These are phyloP conservation scores for Andrena bucephala DNA, from an alignment of 2,888 invertebrate genomes.

Conservation along the genomic window DNA sequence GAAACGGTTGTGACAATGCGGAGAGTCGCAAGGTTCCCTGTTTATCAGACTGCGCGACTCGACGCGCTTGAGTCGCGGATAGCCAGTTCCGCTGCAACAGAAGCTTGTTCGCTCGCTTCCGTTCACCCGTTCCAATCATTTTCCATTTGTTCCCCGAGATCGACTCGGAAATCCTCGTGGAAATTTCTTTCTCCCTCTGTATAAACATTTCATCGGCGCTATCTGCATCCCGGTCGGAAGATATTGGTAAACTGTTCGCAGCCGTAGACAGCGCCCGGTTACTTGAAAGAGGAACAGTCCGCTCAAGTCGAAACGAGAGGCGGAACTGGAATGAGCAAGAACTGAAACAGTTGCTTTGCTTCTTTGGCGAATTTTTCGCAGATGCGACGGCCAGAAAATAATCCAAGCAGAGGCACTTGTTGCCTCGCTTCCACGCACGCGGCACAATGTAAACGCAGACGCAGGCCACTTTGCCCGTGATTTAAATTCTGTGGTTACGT, in stretches of 20 bases:
- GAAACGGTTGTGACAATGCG: no score
- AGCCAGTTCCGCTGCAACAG: slow-evolving; percentile 2
- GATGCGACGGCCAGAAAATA: not conserved
- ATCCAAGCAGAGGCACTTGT: slow-evolving; percentile 17
- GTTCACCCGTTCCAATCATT: not conserved
- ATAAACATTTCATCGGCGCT: slow-evolving; percentile 10
- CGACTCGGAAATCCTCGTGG: not conserved
- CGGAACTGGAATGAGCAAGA: not conserved
- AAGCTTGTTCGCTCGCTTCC: not conserved
- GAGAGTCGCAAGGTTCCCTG: not conserved
- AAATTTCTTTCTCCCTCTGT: not conserved
- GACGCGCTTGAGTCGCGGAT: slow-evolving; percentile 16
- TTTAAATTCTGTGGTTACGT: not conserved
- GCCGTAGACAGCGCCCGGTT: not conserved
- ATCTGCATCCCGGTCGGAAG: not conserved
- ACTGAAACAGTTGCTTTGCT: slow-evolving; percentile 3
- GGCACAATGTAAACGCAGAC: no score
- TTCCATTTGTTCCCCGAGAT: not conserved
- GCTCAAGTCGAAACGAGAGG: not conserved
- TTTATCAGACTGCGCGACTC: not conserved
- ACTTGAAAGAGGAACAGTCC: not conserved
- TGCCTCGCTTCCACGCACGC: not conserved
- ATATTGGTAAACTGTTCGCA: not conserved
- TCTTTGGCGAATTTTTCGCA: slow-evolving; percentile 12
- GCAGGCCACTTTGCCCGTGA: not conserved